Evolutionary conservation across 1,140 invertebrate species (phyloP), one percentile per base, ranked within the genome.

Genomic region (Drosophila ananassae): DNA sequence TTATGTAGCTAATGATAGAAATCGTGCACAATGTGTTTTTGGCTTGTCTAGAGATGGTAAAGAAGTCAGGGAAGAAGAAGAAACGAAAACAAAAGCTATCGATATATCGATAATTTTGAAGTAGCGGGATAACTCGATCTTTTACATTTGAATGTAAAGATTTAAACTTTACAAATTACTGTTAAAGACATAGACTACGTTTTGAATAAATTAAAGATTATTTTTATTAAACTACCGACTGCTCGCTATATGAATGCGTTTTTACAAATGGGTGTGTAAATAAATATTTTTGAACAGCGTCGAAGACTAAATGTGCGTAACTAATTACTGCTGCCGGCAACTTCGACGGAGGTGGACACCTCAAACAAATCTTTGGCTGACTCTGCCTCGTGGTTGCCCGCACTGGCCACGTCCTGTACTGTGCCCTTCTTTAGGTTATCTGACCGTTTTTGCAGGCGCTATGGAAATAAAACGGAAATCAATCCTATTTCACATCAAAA

Each of bases 301-400:
- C 57, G 58, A 63, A 56, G 50, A 60, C 67, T 77, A 56, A 63
- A 28, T 52, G 59, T 73, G 73, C 62, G 47, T 60, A 72, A 59
- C 67, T 87, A 89, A 71, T 67, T 73, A 52, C 54, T 79, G 63
- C 67, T 72, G 51, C 64, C 74, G 24, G 82, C 72, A 47, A 91
- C 90, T 76, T 91, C 89, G n/a, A 91, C 90, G 10, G 90, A 91
- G 54, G 81, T 78, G n/a, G 90, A 87, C 46, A 91, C 82, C 54
- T 89, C 79, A 57, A 90, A 90, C 39, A 82, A 57, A 68, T 91
- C 82, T 41, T 90, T 69, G 75, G 69, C 57, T 48, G 34, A 63
- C 44, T 67, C 69, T 34, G 28, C 67, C 48, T 77, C 73, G 28
- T 48, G 47, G 32, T 55, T 55, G 21, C 8, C 30, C 30, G 7